Evolutionary conservation across 2,888 invertebrate species (phyloP).

Genomic region (Calliopum simillimum): DNA sequence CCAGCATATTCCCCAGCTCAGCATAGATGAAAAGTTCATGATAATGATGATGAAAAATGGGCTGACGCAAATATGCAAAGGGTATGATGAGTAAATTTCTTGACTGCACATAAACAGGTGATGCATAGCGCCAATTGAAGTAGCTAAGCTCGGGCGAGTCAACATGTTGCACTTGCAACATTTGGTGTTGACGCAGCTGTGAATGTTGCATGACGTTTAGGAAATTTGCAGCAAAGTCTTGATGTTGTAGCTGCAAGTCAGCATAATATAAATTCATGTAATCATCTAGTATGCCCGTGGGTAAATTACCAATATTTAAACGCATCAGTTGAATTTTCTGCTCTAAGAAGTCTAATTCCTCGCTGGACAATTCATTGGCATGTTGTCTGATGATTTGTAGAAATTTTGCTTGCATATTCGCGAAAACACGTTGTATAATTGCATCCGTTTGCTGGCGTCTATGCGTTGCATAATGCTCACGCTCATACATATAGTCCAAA

Average conservation of each 20-base stretch:
- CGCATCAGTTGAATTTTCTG: constrained; percentile 26
- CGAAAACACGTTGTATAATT: constrained; percentile 8
- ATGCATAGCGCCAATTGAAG: constrained; percentile 42
- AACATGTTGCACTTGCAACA: constrained; percentile 24
- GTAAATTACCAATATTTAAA: constrained; percentile 30
- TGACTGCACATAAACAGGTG: constrained; percentile 47
- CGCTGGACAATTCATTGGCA: neutral
- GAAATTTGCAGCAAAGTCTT: constrained; percentile 23
- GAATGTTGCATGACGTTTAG: constrained; percentile 2
- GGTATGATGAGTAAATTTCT: constrained; percentile 49
- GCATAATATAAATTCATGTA: neutral
- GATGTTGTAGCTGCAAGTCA: neutral
- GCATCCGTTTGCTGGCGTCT: constrained; percentile 4
- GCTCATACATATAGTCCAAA: constrained; percentile 12
- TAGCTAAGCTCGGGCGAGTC: constrained; percentile 37
- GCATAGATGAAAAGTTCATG: constrained; percentile 46
- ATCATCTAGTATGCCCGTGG: neutral
- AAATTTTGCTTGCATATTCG: neutral
- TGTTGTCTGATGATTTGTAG: neutral
- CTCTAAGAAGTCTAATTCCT: neutral
- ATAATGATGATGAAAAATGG: constrained; percentile 41
- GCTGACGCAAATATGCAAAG: constrained; percentile 43
- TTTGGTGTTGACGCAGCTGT: neutral
- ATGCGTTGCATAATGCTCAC: neutral
- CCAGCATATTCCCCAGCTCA: constrained; percentile 49